Percentiles rank a stretch among this genome's conserved stretches.
phyloP scores from a whole-genome alignment of 2,113 vertebrate species.

The Synchiropus splendidus region DNA sequence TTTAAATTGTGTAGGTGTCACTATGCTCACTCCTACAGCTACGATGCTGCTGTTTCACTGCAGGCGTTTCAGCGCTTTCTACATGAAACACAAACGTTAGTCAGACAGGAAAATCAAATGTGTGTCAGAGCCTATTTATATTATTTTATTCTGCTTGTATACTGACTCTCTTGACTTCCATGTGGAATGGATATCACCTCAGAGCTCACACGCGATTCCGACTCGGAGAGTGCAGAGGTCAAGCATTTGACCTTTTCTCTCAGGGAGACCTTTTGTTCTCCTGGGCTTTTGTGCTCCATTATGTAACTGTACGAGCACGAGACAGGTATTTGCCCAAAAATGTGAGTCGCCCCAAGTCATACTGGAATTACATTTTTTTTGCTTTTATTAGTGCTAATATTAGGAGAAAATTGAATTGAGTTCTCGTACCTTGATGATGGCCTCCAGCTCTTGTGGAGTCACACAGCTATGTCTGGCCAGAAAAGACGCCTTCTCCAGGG shows the following conservation, averaged over 20 bases:
- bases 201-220: no score
- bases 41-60: no score
- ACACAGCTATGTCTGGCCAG: constrained; percentile 81
- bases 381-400: constrained; percentile 15
- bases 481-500: constrained; percentile 82
- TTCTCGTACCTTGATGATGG: constrained; percentile 79
- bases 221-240: no score
- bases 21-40: no score
- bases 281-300: constrained; percentile 12
- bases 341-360: constrained; percentile 15
- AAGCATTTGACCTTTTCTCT: constrained; percentile 2
- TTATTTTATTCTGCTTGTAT: not conserved
- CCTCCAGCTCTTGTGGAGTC: constrained; percentile 78
- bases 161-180: not conserved
- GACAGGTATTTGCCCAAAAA: constrained; percentile 8
- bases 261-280: not conserved
- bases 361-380: constrained; percentile 5
- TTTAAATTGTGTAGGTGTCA: constrained; percentile 37
- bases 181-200: no score
- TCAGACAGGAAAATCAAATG: not conserved
- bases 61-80: not conserved
- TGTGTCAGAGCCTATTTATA: no score
- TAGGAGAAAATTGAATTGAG: no score
- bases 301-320: constrained; percentile 1
- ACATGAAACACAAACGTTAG: not conserved